These are phyloP conservation scores for Acropternis orthonyx DNA, from an alignment of 2,797 vertebrate genomes.

Conservation along the genomic window DNA sequence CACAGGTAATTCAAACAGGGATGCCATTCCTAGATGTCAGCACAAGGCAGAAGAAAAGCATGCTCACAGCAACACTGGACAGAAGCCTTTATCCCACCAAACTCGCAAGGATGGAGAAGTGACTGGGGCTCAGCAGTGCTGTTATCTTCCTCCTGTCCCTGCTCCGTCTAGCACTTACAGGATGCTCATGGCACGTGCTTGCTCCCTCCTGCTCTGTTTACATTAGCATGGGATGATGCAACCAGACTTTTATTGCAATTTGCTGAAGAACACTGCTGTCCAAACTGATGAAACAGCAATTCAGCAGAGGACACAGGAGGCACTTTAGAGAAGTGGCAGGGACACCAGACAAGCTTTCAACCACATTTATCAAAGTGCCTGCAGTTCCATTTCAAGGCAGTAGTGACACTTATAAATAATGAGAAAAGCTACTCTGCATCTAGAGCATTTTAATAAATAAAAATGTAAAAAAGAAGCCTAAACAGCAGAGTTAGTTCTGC, in stretches of 20 bases:
- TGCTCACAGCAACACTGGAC: rapidly evolving
- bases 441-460: slow-evolving; percentile 61
- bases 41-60: not conserved
- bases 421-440: slow-evolving; percentile 12
- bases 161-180: not conserved
- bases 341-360: slow-evolving; percentile 57
- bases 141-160: not conserved
- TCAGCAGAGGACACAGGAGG: slow-evolving; percentile 44
- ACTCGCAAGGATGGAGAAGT: not conserved
- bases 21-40: not conserved
- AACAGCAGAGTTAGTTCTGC: not conserved
- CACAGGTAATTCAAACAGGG: not conserved
- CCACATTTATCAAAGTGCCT: slow-evolving; percentile 64
- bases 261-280: not conserved
- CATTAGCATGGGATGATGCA: slow-evolving; percentile 31
- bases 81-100: not conserved
- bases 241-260: slow-evolving; percentile 45
- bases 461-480: slow-evolving; percentile 6
- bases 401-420: slow-evolving; percentile 55
- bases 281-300: slow-evolving; percentile 62
- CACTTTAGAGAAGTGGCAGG: slow-evolving; percentile 42
- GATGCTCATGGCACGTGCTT: not conserved
- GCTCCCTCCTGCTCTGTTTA: not conserved
- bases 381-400: slow-evolving; percentile 29
- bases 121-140: not conserved